A percentile compares a stretch with the other conserved stretches of the same genome.
Conservation (phyloP, 2,113 vertebrate genomes). For the Nerophis lumbriciformis region DNA sequence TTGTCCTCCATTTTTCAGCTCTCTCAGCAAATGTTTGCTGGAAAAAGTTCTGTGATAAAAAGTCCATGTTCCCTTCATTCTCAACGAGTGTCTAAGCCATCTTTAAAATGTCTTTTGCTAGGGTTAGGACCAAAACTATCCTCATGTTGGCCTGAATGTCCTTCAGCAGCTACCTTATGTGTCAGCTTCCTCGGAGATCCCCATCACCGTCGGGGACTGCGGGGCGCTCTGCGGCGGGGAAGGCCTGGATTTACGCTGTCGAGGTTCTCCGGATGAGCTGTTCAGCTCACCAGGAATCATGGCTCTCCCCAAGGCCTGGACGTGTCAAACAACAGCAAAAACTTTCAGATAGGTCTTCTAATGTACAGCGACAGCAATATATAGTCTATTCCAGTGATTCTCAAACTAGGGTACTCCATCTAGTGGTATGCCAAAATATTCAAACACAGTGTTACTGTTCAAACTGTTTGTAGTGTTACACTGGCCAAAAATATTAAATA, state of each 20-base stretch:
- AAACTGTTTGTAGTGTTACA: no score
- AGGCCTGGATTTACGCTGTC: not conserved
- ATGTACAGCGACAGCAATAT: not conserved
- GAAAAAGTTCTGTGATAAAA: not conserved
- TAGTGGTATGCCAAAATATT: no score
- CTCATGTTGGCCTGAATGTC: not conserved
- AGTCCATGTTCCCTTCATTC: not conserved
- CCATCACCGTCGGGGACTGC: not conserved
- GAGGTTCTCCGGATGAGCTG: not conserved
- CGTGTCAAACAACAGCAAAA: not conserved
- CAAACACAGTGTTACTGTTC: no score
- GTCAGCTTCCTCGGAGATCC: not conserved
- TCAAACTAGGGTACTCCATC: no score
- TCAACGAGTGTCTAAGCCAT: not conserved
- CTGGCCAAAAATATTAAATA: no score
- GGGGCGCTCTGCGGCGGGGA: not conserved
- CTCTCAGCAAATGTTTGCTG: not conserved
- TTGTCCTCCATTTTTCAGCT: not conserved
- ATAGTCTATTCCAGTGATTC: no score
- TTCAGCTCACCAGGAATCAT: not conserved
- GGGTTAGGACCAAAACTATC: not conserved
- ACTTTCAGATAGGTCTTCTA: no score
- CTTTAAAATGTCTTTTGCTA: not conserved
- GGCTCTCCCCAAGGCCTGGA: not conserved
- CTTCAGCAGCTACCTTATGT: not conserved